These are phyloP conservation scores for Hypolimnas misippus DNA, from an alignment of 2,888 invertebrate species.

Conservation along the genomic window DNA sequence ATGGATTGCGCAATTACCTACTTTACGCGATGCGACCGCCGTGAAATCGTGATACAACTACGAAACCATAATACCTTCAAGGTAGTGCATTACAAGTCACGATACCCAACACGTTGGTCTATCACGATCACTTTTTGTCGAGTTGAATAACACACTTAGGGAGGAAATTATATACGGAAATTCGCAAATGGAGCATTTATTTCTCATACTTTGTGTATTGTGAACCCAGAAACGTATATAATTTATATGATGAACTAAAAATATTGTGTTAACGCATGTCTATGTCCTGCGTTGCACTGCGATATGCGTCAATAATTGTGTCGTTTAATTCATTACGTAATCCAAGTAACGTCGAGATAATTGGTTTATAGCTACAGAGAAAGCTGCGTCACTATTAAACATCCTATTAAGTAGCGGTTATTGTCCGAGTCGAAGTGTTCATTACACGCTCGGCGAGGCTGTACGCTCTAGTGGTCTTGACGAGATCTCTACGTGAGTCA, in stretches of 20 bases:
- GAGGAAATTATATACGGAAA: conserved; percentile 50
- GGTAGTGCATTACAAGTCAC: conserved; percentile 66
- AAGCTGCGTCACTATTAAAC: conserved; percentile 69
- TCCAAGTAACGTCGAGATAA: conserved; percentile 50
- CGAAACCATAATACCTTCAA: conserved; percentile 60
- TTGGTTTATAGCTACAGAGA: conserved; percentile 62
- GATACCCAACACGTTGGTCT: conserved; percentile 54
- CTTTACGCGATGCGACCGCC: conserved; percentile 51
- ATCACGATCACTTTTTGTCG: conserved; percentile 35
- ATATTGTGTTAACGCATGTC: too few relatives aligned
- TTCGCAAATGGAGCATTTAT: conserved; percentile 1
- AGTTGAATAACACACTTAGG: conserved; percentile 49
- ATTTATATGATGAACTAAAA: not conserved
- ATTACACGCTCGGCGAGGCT: conserved; percentile 74
- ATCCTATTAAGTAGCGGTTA: conserved; percentile 76
- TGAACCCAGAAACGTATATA: not conserved
- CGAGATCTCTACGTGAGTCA: conserved; percentile 58
- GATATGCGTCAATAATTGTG: conserved; percentile 49
- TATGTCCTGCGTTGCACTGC: too few relatives aligned
- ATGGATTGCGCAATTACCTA: conserved; percentile 74
- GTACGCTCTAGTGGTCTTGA: conserved; percentile 72
- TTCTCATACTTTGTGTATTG: not conserved
- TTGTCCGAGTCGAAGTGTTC: conserved; percentile 78
- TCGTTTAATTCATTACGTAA: conserved; percentile 45
- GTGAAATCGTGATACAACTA: conserved; percentile 61